phyloP scores from a whole-genome alignment of 2,113 vertebrate species.

The Syngnathus typhle region DNA sequence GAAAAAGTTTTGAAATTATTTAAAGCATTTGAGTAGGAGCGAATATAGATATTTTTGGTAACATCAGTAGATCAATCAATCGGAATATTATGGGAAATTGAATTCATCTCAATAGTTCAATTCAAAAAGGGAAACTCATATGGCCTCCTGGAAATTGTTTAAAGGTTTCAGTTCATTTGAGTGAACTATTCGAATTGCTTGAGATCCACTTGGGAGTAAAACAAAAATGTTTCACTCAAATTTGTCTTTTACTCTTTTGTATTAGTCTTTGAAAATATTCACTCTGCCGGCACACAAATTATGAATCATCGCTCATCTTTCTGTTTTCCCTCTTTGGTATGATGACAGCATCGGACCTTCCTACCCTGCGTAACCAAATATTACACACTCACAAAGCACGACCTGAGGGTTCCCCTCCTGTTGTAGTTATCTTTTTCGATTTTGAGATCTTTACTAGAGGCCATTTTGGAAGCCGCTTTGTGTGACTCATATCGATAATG shows the following conservation, averaged over 20 bases:
- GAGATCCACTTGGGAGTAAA: too few relatives aligned
- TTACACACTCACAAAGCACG: constrained; percentile 27
- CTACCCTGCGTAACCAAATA: constrained; percentile 35
- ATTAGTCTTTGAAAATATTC: background rate
- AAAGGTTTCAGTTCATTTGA: too few relatives aligned
- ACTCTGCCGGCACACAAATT: background rate
- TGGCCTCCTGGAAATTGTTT: too few relatives aligned
- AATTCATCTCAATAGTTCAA: too few relatives aligned
- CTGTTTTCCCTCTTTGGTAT: background rate
- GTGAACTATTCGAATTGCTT: too few relatives aligned
- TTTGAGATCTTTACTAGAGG: constrained; percentile 18
- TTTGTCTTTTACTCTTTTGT: background rate
- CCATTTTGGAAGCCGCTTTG: constrained; percentile 29
- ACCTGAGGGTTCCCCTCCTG: constrained; percentile 25
- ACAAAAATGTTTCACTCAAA: too few relatives aligned
- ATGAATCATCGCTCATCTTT: background rate
- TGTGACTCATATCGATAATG: constrained; percentile 24
- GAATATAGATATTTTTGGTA: too few relatives aligned
- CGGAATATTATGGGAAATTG: too few relatives aligned
- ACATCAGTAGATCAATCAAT: too few relatives aligned
- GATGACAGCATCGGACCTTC: constrained; percentile 14
- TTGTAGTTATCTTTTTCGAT: background rate
- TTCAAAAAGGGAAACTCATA: too few relatives aligned
- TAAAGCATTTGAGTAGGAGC: too few relatives aligned
- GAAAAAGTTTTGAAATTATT: too few relatives aligned